phyloP scores from a whole-genome alignment of 1,140 invertebrate genomes.

The Glossosoma conforme region DNA sequence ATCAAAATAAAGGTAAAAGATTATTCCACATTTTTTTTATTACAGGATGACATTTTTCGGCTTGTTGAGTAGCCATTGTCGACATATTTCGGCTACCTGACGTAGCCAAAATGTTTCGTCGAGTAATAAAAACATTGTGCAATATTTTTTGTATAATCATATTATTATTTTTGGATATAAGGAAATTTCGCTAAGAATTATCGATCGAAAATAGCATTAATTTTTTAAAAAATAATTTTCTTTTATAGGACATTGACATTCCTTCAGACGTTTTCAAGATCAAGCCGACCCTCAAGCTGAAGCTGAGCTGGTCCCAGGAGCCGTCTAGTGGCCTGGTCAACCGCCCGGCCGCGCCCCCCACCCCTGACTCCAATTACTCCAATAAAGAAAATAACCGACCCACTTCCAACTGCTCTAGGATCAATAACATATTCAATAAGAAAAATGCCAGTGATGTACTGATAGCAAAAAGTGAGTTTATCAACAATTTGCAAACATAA shows the following conservation, averaged over 20 bases:
- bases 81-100: no score
- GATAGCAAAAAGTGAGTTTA: constrained; percentile 10
- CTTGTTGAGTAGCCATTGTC: no score
- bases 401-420: constrained; percentile 36
- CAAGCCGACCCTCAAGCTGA: constrained; percentile 77
- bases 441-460: constrained; percentile 2
- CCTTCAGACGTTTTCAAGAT: constrained; percentile 59
- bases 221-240: constrained; percentile 6
- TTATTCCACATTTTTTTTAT: no score
- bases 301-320: constrained; percentile 75
- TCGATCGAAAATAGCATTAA: no score
- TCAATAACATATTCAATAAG: constrained; percentile 25
- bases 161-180: no score
- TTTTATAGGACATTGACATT: constrained; percentile 43
- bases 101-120: no score
- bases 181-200: no score
- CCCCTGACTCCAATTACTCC: constrained; percentile 22
- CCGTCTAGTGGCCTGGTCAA: constrained; percentile 66
- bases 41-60: no score
- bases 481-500: background rate
- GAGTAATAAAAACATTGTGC: no score
- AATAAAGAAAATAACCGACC: constrained; percentile 58
- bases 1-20: no score
- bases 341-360: constrained; percentile 48
- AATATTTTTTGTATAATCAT: no score